These are phyloP conservation scores for Bombyx mori DNA, from an alignment of 1,140 invertebrate species.

Conservation along the genomic window DNA sequence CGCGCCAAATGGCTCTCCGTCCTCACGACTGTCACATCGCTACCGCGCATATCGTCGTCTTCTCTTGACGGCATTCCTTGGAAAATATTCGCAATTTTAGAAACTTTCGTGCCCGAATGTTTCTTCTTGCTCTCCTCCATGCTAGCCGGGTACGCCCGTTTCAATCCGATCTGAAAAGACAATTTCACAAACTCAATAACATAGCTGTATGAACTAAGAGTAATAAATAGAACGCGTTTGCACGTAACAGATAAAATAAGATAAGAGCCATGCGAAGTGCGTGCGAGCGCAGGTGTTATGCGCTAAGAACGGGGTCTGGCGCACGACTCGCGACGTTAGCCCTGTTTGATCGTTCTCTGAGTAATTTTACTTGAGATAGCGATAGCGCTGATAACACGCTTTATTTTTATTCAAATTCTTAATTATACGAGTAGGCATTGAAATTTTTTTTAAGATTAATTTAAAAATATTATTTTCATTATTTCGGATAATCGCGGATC, in stretches of 20 bases:
- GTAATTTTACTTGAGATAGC: conserved; percentile 63
- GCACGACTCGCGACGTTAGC: conserved; percentile 34
- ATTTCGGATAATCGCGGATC: too few species aligned
- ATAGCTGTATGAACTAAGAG: conserved; percentile 29
- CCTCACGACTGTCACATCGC: conserved; percentile 82
- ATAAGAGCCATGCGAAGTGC: conserved; percentile 32
- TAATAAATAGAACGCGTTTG: conserved; percentile 41
- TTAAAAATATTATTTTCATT: too few species aligned
- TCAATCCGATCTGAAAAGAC: conserved; percentile 61
- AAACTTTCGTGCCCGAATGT: conserved; percentile 84
- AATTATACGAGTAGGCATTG: too few species aligned
- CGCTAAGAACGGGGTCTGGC: conserved; percentile 10
- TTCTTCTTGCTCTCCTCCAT: conserved; percentile 83
- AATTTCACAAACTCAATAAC: conserved; percentile 35
- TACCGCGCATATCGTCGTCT: conserved; percentile 65
- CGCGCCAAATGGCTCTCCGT: conserved; percentile 90
- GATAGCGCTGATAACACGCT: conserved; percentile 56
- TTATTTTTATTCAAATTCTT: too few species aligned
- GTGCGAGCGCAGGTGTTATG: conserved; percentile 35
- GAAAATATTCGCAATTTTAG: conserved; percentile 92
- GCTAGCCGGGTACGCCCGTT: conserved; percentile 58
- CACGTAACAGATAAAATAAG: conserved; percentile 47
- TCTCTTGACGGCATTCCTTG: conserved; percentile 74
- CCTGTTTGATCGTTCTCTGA: conserved; percentile 42
- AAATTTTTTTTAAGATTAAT: too few species aligned